Base-by-base conservation (phyloP, 2,113 vertebrate species). In the Conger conger region DNA sequence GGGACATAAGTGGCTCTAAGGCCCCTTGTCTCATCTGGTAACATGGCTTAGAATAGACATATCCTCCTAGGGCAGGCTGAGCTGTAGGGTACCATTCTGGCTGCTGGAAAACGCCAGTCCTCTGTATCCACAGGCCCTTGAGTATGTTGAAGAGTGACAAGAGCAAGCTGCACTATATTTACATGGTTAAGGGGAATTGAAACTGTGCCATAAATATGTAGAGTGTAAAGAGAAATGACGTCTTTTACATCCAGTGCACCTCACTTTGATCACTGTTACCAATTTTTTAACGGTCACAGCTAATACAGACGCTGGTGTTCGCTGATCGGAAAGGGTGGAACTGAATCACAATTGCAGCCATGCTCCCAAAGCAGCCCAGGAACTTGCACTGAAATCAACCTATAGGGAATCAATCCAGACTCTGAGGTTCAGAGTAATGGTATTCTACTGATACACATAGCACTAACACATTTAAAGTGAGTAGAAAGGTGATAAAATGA, bases 381-480 rank as follows among this genome's bases (percentile, higher is more conserved):
- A 92, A 92, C 89, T 86, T 90, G 86, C 86, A 88, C 86, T 81
- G 45, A 37, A 86, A 92, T 92, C 86, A 88, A 92, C 91, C 91
- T 89, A 92, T 92, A 89, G 92, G 91, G 93, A 93, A 93, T 94
- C 93, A 92, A 92, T 93, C 86, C 84, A 88, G 86, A 90, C 90
- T 90, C 87, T 83, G 88, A 91, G 91, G 86, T 86, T 91, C 90
- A 87, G 86, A 89, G 85, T 87, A 90, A 91, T 87, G 86, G 87
- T 86, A 84, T 80, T 73, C 68, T 30, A 30, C 27, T 73, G 88
- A 42, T 88, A 80, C 60, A 80, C 89, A 82, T 89, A 86, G 86
- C 83, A 86, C 91, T 90, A 92, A 90, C 3, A 83, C 77, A 78
- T 38, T 37, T 78, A 37, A n/a, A 20, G 33, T 38, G 17, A 36